phyloP scores from a whole-genome alignment of 2,888 invertebrate species.

The Drymonia ruficornis region DNA sequence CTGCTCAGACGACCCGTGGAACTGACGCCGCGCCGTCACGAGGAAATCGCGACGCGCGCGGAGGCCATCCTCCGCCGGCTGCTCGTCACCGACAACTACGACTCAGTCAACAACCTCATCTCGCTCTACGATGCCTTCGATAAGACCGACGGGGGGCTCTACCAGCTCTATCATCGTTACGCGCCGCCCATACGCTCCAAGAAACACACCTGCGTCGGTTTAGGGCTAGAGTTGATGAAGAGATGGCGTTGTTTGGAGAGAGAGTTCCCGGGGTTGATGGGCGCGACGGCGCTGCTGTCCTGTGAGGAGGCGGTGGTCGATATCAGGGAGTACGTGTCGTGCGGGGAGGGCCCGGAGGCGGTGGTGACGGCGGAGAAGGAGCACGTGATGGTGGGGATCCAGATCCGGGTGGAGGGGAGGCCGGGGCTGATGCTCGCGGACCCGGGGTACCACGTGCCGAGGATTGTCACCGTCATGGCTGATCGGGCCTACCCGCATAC shows the following conservation, averaged over 20 bases:
- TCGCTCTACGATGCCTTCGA: slow-evolving; percentile 87
- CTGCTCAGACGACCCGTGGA: slow-evolving; percentile 25
- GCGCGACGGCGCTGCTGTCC: slow-evolving; percentile 87
- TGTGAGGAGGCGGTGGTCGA: slow-evolving; percentile 93
- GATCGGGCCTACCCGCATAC: slow-evolving; percentile 95
- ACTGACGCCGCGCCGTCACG: slow-evolving; percentile 86
- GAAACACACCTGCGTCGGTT: slow-evolving; percentile 95
- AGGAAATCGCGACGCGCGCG: slow-evolving; percentile 91
- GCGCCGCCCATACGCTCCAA: slow-evolving; percentile 90
- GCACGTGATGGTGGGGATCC: slow-evolving; percentile 93
- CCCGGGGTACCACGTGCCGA: slow-evolving; percentile 95
- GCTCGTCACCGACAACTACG: slow-evolving; percentile 94
- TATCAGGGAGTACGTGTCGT: slow-evolving; percentile 83
- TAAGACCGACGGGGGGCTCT: slow-evolving; percentile 84
- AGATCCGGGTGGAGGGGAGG: slow-evolving; percentile 89
- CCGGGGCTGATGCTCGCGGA: slow-evolving; percentile 92
- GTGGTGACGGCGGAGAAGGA: slow-evolving; percentile 92
- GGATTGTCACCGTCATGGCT: slow-evolving; percentile 94
- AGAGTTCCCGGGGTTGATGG: slow-evolving; percentile 88
- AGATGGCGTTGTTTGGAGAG: slow-evolving; percentile 85
- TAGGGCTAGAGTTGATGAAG: slow-evolving; percentile 89
- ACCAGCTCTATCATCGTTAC: slow-evolving; percentile 91
- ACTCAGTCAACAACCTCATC: slow-evolving; percentile 94
- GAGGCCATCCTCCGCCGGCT: slow-evolving; percentile 92
- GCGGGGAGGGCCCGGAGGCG: slow-evolving; percentile 82